phyloP scores from a whole-genome alignment of 2,888 invertebrate species.

The Aporophyla nigra region DNA sequence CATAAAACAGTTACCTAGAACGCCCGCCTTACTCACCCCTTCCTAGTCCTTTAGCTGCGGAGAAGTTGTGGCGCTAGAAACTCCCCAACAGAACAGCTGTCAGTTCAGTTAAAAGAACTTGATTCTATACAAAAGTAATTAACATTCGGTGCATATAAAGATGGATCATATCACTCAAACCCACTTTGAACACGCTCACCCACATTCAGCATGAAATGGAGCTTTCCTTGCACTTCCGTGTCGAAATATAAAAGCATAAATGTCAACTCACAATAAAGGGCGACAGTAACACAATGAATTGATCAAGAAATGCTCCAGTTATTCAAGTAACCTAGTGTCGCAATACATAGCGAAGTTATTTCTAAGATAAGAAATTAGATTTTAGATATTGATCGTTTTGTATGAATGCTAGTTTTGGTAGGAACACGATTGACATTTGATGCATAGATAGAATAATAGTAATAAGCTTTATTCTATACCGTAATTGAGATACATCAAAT shows the following conservation, averaged over 20 bases:
- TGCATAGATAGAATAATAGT: background rate
- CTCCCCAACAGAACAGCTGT: background rate
- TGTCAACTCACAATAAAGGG: background rate
- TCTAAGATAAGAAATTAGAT: constrained; percentile 1
- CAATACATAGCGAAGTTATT: constrained; percentile 3
- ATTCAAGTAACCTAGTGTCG: constrained; percentile 12
- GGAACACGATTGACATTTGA: background rate
- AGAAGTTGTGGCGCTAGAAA: background rate
- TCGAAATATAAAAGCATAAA: constrained; percentile 25
- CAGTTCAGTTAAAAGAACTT: background rate
- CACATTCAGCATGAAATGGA: background rate
- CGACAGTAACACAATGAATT: constrained; percentile 15
- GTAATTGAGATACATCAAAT: background rate
- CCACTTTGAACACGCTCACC: background rate
- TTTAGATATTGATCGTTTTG: constrained; percentile 7
- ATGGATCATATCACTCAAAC: background rate
- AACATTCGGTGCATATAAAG: background rate
- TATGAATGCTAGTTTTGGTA: background rate
- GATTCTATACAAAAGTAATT: background rate
- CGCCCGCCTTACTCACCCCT: no score
- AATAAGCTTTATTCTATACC: background rate
- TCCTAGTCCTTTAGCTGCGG: background rate
- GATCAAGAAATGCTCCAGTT: constrained; percentile 52
- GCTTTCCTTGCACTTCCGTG: constrained; percentile 12
- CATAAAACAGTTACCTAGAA: no score